Evolutionary conservation across 2,797 vertebrate species (phyloP).

Genomic region (Mormyrops attenuatus): DNA sequence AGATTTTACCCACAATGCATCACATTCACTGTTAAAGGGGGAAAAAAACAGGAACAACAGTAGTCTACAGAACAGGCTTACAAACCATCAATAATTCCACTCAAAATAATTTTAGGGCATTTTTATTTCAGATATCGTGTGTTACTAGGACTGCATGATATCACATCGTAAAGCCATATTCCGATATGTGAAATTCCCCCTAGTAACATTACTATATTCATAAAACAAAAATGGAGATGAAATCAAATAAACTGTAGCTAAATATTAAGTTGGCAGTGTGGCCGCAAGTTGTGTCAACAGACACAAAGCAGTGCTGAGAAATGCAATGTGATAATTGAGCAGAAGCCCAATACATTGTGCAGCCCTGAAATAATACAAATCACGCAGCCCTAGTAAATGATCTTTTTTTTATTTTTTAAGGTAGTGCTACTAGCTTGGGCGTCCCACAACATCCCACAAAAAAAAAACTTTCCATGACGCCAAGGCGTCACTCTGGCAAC

Average conservation of each 20-base stretch:
- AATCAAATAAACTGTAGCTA: neutral
- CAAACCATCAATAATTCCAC: neutral
- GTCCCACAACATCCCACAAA: neutral
- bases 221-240: neutral
- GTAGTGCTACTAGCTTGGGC: neutral
- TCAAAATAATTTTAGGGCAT: neutral
- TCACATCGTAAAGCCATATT: neutral
- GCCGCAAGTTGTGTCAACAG: neutral
- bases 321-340: neutral
- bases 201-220: neutral
- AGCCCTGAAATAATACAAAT: neutral
- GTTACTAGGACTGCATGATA: neutral
- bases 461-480: neutral
- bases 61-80: neutral
- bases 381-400: neutral
- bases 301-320: neutral
- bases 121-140: neutral
- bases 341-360: neutral
- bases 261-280: neutral
- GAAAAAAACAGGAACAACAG: neutral
- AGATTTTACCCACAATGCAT: slow-evolving; percentile 6
- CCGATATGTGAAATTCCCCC: neutral
- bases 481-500: neutral
- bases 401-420: neutral
- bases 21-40: neutral